Conservation (phyloP, 1,140 invertebrate genomes). For the Eubasilissa regina region DNA sequence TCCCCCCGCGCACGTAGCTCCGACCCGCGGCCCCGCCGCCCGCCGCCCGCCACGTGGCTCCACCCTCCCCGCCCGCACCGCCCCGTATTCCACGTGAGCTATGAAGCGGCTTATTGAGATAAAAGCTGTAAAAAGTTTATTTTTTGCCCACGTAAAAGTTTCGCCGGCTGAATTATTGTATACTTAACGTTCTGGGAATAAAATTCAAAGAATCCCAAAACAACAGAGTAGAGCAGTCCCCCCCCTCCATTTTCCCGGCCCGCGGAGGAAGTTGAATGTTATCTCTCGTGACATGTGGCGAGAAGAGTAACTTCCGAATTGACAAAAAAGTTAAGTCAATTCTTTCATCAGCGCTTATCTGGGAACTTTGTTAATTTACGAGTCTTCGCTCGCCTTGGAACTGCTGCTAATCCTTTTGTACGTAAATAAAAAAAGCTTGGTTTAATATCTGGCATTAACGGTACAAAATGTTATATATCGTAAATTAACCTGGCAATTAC, state of each 20-base stretch:
- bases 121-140: constrained; percentile 12
- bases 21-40: not conserved
- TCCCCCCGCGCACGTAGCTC: not conserved
- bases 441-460: no score
- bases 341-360: constrained; percentile 22
- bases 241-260: not conserved
- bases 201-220: constrained; percentile 14
- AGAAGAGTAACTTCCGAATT: not conserved
- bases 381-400: constrained; percentile 6
- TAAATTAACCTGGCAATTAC: no score
- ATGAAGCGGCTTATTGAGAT: constrained; percentile 34
- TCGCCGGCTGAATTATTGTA: constrained; percentile 6
- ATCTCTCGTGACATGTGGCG: constrained; percentile 1
- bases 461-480: no score
- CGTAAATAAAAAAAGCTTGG: no score
- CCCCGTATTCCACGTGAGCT: not conserved
- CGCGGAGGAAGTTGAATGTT: not conserved
- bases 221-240: not conserved
- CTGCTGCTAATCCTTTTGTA: not conserved
- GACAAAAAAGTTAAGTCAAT: constrained; percentile 11
- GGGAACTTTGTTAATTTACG: constrained; percentile 25
- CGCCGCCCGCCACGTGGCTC: not conserved
- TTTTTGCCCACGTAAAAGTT: constrained; percentile 7
- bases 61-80: not conserved
- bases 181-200: constrained; percentile 3